Percentiles rank a stretch among this genome's conserved stretches.
Evolutionary conservation across 2,113 vertebrate species (phyloP).

Genomic region (Drymodes brunneopygia): DNA sequence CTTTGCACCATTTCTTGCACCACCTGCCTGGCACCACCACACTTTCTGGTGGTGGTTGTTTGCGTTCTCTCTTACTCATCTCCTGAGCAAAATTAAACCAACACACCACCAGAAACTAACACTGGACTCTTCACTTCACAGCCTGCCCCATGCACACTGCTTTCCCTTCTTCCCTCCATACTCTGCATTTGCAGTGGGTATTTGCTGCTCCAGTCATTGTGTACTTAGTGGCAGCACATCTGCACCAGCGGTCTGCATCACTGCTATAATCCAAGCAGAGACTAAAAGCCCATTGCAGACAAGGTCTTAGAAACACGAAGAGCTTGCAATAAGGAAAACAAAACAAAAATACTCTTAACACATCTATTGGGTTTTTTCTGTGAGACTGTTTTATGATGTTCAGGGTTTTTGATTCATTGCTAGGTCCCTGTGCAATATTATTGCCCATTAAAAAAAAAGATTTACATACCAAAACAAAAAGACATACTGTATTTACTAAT

Average conservation of each 20-base stretch:
- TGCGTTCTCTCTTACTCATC: neutral
- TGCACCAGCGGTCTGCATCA: neutral
- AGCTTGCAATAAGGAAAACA: neutral
- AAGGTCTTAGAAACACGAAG: neutral
- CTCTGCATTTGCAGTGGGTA: neutral
- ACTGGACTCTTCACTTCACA: neutral
- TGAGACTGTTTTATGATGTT: neutral
- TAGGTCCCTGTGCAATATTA: neutral
- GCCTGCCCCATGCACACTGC: fast-evolving
- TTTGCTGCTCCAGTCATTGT: neutral
- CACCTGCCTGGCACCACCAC: neutral
- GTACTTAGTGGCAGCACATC: neutral
- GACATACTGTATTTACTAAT: neutral
- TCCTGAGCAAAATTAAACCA: neutral
- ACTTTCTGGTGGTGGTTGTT: neutral
- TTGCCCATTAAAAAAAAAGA: neutral
- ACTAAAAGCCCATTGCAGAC: neutral
- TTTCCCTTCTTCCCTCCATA: neutral
- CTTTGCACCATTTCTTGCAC: neutral
- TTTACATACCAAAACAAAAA: neutral
- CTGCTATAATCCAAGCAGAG: neutral
- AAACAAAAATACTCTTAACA: neutral
- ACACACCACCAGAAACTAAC: neutral
- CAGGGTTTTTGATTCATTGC: neutral
- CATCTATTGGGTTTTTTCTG: neutral